Evolutionary conservation across 2,113 vertebrate genomes (phyloP), one percentile per base, ranked within the genome.

Genomic region (Nyctibius bracteatus): DNA sequence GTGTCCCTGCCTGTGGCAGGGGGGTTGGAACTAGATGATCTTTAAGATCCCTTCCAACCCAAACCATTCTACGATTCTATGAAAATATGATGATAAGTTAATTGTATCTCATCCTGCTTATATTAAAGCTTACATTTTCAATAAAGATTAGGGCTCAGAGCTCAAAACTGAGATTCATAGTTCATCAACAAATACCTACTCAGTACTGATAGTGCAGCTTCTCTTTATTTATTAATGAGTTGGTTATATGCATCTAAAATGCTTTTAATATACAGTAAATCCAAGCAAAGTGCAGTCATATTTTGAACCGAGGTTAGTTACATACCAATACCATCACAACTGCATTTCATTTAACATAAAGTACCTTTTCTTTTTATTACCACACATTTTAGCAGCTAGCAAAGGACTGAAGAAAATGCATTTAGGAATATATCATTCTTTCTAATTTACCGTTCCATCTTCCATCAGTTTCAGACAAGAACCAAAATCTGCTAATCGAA

Each of bases 401-500:
- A 85, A 44, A 90, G 28, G 33, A 81, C 55, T 61, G 44, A 94
- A 91, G n/a, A 39, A 92, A 89, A 92, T 8, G 5, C 47, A 28
- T 8, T 52, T 37, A 55, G 37, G 11, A 79, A 86, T 66, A 44
- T 28, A 81, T 91, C 12, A 87, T 59, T 96, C 17, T 80, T 43
- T 87, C 28, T 55, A 81, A 98, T 98, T 97, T 98, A 99, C 99
- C 90, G 99, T 99, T 98, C 99, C 99, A 90, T 99, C 99, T 98
- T 99, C 99, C 99, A 99, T 99, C 89, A 99, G 98, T 95, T 99
- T 99, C 94, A 99, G 98, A 97, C 99, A 99, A 97, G 99, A 99
- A 95, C 99, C 99, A 92, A 99, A 99, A 98, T 99, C 99, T 78
- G 99, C 99, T 98, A 99, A 98, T 86, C 99, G 98, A 98, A 99